phyloP scores from a whole-genome alignment of 2,113 vertebrate species.

The Zosterops hypoxanthus region DNA sequence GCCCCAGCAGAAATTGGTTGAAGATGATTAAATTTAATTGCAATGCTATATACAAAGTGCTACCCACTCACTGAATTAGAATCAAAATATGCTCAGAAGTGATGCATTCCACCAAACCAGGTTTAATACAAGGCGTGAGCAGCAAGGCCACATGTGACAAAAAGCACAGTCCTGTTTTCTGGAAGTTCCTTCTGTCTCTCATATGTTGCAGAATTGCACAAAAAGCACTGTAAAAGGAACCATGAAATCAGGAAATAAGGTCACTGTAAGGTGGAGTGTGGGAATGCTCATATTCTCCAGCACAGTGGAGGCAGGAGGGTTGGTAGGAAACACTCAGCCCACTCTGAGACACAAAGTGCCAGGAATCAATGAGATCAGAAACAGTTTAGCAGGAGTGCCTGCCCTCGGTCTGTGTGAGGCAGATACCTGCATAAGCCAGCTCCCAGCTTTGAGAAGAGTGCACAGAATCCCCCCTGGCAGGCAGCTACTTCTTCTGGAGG shows the following conservation, averaged over 20 bases:
- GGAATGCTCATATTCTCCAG: not conserved
- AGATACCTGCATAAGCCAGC: not conserved
- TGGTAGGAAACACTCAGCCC: not conserved
- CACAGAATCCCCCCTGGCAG: not conserved
- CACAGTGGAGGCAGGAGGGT: not conserved
- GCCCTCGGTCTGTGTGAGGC: not conserved
- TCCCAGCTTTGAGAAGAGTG: not conserved
- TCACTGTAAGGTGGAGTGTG: not conserved
- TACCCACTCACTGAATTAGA: not conserved
- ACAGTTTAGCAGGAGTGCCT: not conserved
- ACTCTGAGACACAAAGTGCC: not conserved
- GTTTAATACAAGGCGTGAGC: not conserved
- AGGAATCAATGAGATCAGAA: not conserved
- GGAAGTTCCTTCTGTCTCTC: not conserved
- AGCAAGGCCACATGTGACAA: not conserved
- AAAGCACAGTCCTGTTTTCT: not conserved
- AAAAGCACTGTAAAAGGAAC: not conserved
- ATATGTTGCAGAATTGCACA: not conserved
- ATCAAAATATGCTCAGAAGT: not conserved
- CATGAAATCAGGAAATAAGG: not conserved
- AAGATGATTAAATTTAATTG: constrained; percentile 47
- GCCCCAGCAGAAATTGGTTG: constrained; percentile 10
- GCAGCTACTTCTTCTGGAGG: not conserved
- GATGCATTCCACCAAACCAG: not conserved
- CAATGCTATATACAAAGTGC: not conserved